Percentiles rank a stretch among this genome's conserved stretches.
These are phyloP conservation scores for Gnathochromis pfefferi DNA, from an alignment of 2,113 vertebrate genomes.

Conservation along the genomic window DNA sequence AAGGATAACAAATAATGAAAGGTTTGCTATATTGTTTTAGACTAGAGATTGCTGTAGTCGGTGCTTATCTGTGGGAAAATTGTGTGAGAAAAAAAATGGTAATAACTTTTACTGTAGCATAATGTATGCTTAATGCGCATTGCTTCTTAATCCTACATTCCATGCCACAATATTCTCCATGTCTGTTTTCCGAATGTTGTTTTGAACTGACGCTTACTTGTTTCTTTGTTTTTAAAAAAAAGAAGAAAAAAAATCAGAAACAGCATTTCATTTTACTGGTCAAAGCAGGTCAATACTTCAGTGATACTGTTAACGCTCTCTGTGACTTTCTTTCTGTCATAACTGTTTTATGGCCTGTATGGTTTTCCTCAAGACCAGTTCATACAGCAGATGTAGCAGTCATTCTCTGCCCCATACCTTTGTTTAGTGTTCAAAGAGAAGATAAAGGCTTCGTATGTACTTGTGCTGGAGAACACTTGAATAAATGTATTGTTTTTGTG, in stretches of 20 bases:
- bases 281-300: slow-evolving; percentile 60
- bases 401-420: slow-evolving; percentile 75
- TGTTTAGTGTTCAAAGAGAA: slow-evolving; percentile 89
- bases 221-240: neutral
- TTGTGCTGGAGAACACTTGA: slow-evolving; percentile 99
- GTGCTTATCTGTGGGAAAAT: slow-evolving; percentile 91
- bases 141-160: slow-evolving; percentile 81
- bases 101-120: slow-evolving; percentile 81
- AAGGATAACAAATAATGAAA: slow-evolving; percentile 72
- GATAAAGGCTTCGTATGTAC: slow-evolving; percentile 91
- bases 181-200: slow-evolving; percentile 39
- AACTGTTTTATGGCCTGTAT: slow-evolving; percentile 82
- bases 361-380: slow-evolving; percentile 76
- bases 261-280: slow-evolving; percentile 82
- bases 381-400: slow-evolving; percentile 93
- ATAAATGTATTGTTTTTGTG: slow-evolving; percentile 98
- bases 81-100: slow-evolving; percentile 83
- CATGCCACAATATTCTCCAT: slow-evolving; percentile 71
- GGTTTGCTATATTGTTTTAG: slow-evolving; percentile 95
- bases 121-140: slow-evolving; percentile 78
- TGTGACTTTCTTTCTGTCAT: slow-evolving; percentile 87
- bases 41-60: slow-evolving; percentile 96
- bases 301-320: slow-evolving; percentile 75
- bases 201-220: slow-evolving; percentile 20
- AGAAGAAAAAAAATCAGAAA: slow-evolving; percentile 56